Conservation (phyloP, 2,113 vertebrate genomes). For the Furnarius figulus region DNA sequence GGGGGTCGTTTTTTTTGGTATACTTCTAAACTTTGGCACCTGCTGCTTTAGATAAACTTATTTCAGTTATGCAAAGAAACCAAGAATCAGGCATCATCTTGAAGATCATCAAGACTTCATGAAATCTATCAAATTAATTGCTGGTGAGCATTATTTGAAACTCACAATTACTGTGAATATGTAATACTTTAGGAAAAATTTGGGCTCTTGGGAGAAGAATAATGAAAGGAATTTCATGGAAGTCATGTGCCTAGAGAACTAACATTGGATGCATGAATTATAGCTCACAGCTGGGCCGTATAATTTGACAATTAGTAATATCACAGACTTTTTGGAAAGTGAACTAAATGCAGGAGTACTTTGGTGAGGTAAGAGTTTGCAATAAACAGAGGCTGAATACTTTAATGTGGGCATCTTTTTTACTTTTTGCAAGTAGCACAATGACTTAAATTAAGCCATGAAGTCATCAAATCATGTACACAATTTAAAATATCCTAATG, state of each 20-base stretch:
- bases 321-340: neutral
- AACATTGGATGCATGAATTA: neutral
- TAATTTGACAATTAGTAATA: neutral
- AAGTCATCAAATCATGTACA: neutral
- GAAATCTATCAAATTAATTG: neutral
- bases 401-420: neutral
- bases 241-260: neutral
- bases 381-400: neutral
- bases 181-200: neutral
- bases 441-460: neutral
- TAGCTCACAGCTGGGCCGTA: neutral
- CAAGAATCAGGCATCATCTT: neutral
- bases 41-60: neutral
- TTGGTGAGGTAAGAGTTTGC: neutral
- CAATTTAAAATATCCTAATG: neutral
- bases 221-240: neutral
- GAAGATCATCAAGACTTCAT: neutral
- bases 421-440: neutral
- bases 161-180: neutral
- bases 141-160: neutral
- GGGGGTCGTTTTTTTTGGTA: neutral
- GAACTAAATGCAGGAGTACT: neutral
- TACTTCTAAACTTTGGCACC: neutral
- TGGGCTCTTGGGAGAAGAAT: neutral
- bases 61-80: neutral